Conservation (phyloP, 2,797 vertebrate genomes). For the Platyrinchus mystaceus region DNA sequence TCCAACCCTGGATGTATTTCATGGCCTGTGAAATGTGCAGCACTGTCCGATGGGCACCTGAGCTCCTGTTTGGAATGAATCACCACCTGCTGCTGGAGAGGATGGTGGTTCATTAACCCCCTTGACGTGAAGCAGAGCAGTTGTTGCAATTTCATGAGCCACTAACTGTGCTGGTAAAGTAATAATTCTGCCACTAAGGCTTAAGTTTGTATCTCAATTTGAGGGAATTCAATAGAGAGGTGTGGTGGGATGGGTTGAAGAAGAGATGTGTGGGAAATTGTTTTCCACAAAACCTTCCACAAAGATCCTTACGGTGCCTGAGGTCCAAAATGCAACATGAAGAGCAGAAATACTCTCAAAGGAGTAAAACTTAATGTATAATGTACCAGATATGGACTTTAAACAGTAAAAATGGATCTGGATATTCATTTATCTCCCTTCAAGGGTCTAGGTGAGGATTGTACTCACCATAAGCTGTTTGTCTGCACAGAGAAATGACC, state of each 20-base stretch:
- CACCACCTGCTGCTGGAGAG: neutral
- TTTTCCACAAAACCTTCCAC: neutral
- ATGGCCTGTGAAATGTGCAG: neutral
- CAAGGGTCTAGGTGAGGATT: neutral
- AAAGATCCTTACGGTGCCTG: neutral
- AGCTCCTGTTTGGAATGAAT: conserved; percentile 4
- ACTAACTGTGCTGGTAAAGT: neutral
- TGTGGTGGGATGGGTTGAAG: neutral
- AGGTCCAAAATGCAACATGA: fast-evolving
- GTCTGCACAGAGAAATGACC: neutral
- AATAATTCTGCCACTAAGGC: neutral
- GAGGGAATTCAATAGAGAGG: neutral
- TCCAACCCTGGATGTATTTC: neutral
- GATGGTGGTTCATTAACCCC: conserved; percentile 9
- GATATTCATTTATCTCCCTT: neutral
- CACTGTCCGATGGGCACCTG: neutral
- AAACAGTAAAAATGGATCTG: neutral
- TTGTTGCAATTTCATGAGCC: conserved; percentile 33
- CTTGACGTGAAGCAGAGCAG: neutral
- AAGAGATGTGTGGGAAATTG: neutral
- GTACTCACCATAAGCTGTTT: neutral
- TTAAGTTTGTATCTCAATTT: conserved; percentile 11
- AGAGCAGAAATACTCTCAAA: neutral
- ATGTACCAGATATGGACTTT: fast-evolving
- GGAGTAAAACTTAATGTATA: neutral